Evolutionary conservation across 2,888 invertebrate species (phyloP), one percentile per base, ranked within the genome.

Genomic region (Ypsolopha scabrella): DNA sequence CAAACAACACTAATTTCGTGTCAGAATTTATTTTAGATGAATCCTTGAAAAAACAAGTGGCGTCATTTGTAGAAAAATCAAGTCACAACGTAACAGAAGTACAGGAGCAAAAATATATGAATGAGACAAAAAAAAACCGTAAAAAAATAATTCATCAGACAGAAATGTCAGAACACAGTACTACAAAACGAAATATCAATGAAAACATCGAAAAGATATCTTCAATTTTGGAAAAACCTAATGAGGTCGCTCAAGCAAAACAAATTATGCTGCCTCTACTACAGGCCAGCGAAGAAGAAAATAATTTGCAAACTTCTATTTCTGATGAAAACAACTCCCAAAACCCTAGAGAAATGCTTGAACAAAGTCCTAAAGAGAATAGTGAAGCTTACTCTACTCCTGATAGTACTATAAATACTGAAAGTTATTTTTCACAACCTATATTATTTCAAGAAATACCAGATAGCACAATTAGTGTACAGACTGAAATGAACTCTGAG

Each of bases 371-470:
- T 37, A 56, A 56, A 13, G 53, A 53, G 45, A 55, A 53, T 46
- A 49, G 51, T 36, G 62, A 63, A 55, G 59, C 58, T 8, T 58
- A 61, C 52, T 69, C 70, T 49, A 65, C 69, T 47, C 80, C 82
- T 11, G 83, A 83, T 52, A 85, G 81, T 61, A 81, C 82, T 7
- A 71, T 71, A 52, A 72, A 72, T 51, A 66, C 60, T 38, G 62
- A 64, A 53, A 62, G 63, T 43, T 51, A 53, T 48, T 3, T 24
- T 24, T 2, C 24, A 3, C 24, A 24, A 24, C 24, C 24, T 24
- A 24, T 3, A 24, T 24, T 4, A 24, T 24, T 24, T 24, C 24
- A 24, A 4, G 24, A 24, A 53, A 51, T 65, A 33, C 71, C 75
- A 24, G 76, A 76, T 55, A 76, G 72, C 54, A 78, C 75, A n/a